Evolutionary conservation across 37 sponge, comb jelly and placozoan species (phyloP).

Genomic region (Amphimedon queenslandica): DNA sequence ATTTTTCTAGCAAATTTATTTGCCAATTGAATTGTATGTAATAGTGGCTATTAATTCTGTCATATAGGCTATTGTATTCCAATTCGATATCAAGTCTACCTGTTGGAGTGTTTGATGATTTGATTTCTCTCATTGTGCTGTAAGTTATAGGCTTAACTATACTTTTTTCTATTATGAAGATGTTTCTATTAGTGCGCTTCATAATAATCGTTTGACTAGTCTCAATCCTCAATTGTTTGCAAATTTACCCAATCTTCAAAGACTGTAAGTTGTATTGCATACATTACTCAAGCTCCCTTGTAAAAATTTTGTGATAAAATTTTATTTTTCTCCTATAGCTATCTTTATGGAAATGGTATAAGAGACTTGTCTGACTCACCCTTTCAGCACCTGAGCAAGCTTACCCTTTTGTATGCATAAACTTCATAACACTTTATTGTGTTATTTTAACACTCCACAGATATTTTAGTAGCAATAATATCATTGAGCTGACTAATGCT

Average conservation of each 20-base stretch:
- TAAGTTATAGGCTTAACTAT: background rate
- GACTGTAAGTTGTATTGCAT: slow-evolving; percentile 3
- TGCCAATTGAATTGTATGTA: background rate
- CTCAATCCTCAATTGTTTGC: background rate
- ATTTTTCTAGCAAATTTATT: background rate
- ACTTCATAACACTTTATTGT: background rate
- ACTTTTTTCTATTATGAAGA: background rate
- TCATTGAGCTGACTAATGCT: background rate
- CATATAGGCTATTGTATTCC: background rate
- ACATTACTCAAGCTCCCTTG: no score
- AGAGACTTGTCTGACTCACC: slow-evolving; percentile 36
- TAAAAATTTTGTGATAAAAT: background rate
- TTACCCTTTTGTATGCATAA: slow-evolving; percentile 33
- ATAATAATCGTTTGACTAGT: background rate
- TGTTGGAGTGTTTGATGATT: background rate
- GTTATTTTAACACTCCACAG: no score
- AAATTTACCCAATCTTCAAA: background rate
- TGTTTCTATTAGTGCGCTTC: background rate
- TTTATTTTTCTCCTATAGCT: slow-evolving; percentile 18
- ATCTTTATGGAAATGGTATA: slow-evolving; percentile 50
- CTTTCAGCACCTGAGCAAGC: slow-evolving; percentile 13
- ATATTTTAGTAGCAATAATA: slow-evolving; percentile 13
- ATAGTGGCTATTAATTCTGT: background rate
- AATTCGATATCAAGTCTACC: background rate
- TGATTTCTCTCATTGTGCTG: background rate